Base-by-base conservation (phyloP, 2,113 vertebrate species). In the Hippocampus barbouri region DNA sequence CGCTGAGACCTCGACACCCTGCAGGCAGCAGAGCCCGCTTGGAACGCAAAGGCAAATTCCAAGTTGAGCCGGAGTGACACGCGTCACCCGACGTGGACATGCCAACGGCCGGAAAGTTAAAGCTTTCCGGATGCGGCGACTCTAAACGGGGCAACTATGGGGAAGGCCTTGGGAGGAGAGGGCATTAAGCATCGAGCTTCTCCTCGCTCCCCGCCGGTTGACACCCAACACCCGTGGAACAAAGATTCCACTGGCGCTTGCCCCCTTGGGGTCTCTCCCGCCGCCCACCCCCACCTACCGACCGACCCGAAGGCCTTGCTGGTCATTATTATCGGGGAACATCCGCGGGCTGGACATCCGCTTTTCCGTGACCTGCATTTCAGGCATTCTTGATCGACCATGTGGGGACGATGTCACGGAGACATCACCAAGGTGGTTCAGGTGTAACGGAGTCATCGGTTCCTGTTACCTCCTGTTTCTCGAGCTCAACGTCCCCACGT, bases 331-430 rank as follows among this genome's bases (percentile, higher is more conserved):
- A 16, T 49, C 14, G 18, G 5, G 47, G 47, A 51, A 51, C 16
- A 51, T 51, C 61, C 14, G 0, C 57, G 34, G 45, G 25, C 61
- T 8, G 7, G 70, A 43, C 69, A 27, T 72, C 49, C 65, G 57
- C 63, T 75, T 83, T 79, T 75, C 79, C 66, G 70, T 72, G 64
- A 20, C 72, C 41, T 12, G 21, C 69, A 70, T 78, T 72, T 74
- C 60, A 67, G 63, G 60, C 61, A 80, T 57, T 77, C 45, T 72
- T 38, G 68, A 15, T 49, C 15, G 47, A 16, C 15, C 15, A 16
- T 18, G 15, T 5, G 14, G 15, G 47, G 47, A 27, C 4, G 5
- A 5, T 18, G 20, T 49, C 63, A 45, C 72, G 10, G 41, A 69
- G 40, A 61, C 54, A 20, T 8, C 14, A 18, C 47, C 15, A 16